Conservation (phyloP, 2,113 vertebrate species). For the Aleadryas rufinucha region DNA sequence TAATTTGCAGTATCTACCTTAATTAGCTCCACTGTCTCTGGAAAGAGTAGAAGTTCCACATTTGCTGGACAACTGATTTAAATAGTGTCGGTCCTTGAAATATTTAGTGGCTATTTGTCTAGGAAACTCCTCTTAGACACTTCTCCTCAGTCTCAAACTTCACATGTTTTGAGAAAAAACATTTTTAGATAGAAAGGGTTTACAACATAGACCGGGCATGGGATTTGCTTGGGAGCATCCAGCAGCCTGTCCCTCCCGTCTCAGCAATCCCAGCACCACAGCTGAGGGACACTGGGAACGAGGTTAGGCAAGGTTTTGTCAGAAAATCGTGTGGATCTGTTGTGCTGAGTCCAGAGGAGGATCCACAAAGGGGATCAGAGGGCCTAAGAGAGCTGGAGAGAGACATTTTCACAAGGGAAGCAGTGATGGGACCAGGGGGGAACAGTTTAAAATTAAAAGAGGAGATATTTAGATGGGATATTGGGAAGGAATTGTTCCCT, state of each 20-base stretch:
- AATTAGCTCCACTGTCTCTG: background rate
- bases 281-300: background rate
- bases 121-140: background rate
- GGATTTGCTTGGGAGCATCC: background rate
- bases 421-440: too few relatives aligned
- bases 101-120: background rate
- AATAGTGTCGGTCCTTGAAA: background rate
- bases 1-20: background rate
- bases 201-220: accelerated
- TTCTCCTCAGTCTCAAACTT: background rate
- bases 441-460: background rate
- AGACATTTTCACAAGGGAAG: background rate
- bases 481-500: background rate
- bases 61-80: background rate
- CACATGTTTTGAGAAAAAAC: background rate
- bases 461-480: background rate
- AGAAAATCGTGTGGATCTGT: background rate
- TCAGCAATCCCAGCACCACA: background rate
- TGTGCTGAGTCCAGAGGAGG: background rate
- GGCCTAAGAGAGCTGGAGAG: background rate
- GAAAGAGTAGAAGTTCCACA: background rate
- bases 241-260: background rate
- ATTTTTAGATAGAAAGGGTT: background rate
- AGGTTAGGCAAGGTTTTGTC: background rate
- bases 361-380: background rate